These are phyloP conservation scores for Vireo altiloquus DNA, from an alignment of 2,113 vertebrate genomes.

Conservation along the genomic window DNA sequence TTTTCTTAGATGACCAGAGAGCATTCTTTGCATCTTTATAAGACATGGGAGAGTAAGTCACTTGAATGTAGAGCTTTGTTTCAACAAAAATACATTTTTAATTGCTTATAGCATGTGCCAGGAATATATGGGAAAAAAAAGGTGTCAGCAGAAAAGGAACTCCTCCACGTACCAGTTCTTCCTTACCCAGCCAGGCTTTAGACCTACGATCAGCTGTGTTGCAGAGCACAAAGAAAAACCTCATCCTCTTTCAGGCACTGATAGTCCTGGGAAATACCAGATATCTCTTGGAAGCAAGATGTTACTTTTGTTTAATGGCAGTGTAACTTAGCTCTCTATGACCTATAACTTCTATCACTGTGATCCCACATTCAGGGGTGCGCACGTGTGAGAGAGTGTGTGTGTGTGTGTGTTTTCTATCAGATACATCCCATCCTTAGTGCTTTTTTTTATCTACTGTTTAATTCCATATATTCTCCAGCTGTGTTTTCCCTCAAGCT, in stretches of 20 bases:
- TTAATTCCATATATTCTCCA: not conserved
- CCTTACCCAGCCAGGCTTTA: conserved; percentile 38
- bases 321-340: not conserved
- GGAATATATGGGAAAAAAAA: not conserved
- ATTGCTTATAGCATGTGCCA: conserved; percentile 25
- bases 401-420: not conserved
- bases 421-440: not conserved
- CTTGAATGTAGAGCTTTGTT: conserved; percentile 64
- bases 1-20: conserved; percentile 63
- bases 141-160: conserved; percentile 22
- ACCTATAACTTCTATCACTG: conserved; percentile 54
- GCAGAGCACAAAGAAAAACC: conserved; percentile 27
- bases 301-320: not conserved
- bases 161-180: not conserved
- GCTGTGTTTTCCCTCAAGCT: not conserved
- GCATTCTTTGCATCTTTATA: conserved; percentile 62
- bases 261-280: conserved; percentile 39
- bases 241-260: conserved; percentile 35
- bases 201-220: conserved; percentile 3
- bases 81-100: conserved; percentile 23
- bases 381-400: not conserved
- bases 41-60: conserved; percentile 57
- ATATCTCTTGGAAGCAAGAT: not conserved
- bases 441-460: not conserved
- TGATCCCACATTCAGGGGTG: conserved; percentile 55